Conservation (phyloP, 2,113 vertebrate species). For the Seriola aureovittata region DNA sequence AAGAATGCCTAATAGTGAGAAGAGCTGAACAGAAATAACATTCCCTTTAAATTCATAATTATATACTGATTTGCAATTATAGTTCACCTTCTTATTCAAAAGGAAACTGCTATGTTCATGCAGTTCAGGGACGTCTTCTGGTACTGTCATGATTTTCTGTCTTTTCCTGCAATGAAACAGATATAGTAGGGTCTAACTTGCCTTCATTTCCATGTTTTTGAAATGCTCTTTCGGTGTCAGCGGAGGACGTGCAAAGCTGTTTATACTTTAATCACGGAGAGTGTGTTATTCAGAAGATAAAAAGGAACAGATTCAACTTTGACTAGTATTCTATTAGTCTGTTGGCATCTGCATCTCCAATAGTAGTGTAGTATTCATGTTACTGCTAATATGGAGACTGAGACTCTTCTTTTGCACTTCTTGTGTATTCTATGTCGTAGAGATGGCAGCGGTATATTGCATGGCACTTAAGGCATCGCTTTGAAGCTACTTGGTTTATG, state of each 20-base stretch:
- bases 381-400: constrained; percentile 15
- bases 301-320: constrained; percentile 30
- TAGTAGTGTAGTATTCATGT: constrained; percentile 2
- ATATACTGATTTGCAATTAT: not conserved
- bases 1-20: constrained; percentile 1
- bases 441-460: constrained; percentile 29
- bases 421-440: constrained; percentile 13
- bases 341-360: constrained; percentile 26
- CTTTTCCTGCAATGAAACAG: constrained; percentile 8
- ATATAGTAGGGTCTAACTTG: constrained; percentile 10
- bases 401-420: constrained; percentile 10
- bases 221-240: constrained; percentile 44
- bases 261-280: constrained; percentile 45
- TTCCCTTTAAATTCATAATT: constrained; percentile 3
- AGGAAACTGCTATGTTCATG: not conserved
- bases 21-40: constrained; percentile 8
- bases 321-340: constrained; percentile 24
- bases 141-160: constrained; percentile 42
- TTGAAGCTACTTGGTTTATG: constrained; percentile 64
- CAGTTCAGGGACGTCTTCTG: constrained; percentile 18
- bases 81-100: constrained; percentile 14
- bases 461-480: constrained; percentile 50
- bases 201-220: constrained; percentile 62
- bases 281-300: constrained; percentile 43
- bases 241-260: constrained; percentile 28